A percentile compares a stretch with the other conserved stretches of the same genome.
These are phyloP conservation scores for Julus scandinavius DNA, from an alignment of 2,888 invertebrate genomes.

Conservation along the genomic window DNA sequence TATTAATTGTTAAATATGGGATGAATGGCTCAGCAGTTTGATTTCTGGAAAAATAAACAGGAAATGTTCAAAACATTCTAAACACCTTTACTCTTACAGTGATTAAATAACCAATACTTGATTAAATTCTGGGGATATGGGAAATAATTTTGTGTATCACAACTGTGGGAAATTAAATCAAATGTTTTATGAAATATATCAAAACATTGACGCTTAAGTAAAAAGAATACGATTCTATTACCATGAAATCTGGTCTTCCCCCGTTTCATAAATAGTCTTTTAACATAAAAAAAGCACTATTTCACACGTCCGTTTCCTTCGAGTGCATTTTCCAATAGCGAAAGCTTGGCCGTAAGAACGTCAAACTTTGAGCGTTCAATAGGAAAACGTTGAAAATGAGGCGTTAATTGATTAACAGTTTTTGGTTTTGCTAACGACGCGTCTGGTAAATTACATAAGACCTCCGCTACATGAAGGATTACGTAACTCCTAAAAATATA, in stretches of 20 bases:
- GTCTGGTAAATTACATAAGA: constrained; percentile 41
- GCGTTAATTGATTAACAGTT: not conserved
- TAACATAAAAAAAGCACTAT: not conserved
- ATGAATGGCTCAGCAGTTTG: not conserved
- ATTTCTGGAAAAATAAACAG: not conserved
- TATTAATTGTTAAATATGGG: not conserved
- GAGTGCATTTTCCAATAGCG: not conserved
- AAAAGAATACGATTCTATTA: not conserved
- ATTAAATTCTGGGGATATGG: not conserved
- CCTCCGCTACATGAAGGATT: constrained; percentile 1
- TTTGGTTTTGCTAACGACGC: constrained; percentile 6
- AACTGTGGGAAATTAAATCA: not conserved
- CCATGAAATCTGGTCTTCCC: not conserved
- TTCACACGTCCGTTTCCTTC: not conserved
- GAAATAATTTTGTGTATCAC: not conserved
- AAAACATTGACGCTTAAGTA: constrained; percentile 13
- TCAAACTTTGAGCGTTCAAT: constrained; percentile 44
- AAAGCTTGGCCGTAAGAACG: constrained; percentile 1
- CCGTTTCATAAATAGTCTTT: not conserved
- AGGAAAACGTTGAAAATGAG: constrained; percentile 43
- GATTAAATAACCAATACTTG: not conserved
- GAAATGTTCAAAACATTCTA: not conserved
- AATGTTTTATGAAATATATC: constrained; percentile 1
- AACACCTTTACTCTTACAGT: not conserved
- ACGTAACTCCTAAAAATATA: not conserved